Evolutionary conservation across 2,797 vertebrate species (phyloP).

Genomic region (Podarcis siculus): DNA sequence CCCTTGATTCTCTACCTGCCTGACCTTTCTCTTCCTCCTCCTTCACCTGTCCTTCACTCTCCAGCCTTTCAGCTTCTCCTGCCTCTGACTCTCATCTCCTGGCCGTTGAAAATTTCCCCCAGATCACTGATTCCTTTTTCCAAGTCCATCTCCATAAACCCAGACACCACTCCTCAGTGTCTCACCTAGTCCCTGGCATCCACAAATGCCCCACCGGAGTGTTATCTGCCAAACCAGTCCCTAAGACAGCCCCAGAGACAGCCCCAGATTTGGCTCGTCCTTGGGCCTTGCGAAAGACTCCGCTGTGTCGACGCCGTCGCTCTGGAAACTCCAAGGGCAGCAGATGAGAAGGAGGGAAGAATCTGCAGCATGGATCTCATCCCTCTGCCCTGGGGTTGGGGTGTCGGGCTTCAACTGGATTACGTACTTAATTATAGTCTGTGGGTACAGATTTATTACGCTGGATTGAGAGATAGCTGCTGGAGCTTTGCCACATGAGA

Average conservation of each 20-base stretch:
- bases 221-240: too few relatives aligned
- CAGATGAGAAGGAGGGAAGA: background rate
- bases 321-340: background rate
- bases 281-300: background rate
- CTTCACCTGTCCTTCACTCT: too few relatives aligned
- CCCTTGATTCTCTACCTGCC: too few relatives aligned
- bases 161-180: background rate
- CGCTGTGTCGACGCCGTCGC: background rate
- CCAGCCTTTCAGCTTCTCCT: too few relatives aligned
- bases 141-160: background rate
- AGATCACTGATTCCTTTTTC: background rate
- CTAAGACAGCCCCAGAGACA: too few relatives aligned
- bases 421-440: constrained; percentile 36
- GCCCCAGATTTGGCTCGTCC: too few relatives aligned
- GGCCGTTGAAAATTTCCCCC: too few relatives aligned
- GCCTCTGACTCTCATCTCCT: too few relatives aligned
- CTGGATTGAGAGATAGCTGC: constrained; percentile 18
- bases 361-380: constrained; percentile 1
- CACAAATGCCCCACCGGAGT: too few relatives aligned
- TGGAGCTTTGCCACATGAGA: constrained; percentile 28
- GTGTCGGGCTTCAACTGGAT: constrained; percentile 14
- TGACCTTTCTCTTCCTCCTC: too few relatives aligned
- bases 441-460: constrained; percentile 31
- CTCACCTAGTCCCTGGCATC: too few relatives aligned
- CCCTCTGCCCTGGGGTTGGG: constrained; percentile 18